Evolutionary conservation across 2,797 vertebrate genomes (phyloP).

Genomic region (Garrulus glandarius): DNA sequence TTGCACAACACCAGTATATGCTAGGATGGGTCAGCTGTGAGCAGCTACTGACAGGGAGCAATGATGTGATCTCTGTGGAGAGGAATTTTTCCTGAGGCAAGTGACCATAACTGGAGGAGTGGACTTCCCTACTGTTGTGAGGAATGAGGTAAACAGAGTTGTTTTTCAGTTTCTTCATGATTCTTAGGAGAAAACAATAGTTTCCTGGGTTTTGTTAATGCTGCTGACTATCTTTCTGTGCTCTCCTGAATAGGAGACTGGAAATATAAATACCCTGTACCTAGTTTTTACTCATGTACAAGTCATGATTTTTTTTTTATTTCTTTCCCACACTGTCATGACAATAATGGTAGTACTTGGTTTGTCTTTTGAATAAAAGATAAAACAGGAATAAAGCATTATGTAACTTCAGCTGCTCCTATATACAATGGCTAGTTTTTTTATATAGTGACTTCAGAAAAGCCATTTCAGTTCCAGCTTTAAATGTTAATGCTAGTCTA

Average conservation of each 20-base stretch:
- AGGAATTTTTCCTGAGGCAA: background rate
- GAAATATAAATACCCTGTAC: background rate
- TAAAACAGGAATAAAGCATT: background rate
- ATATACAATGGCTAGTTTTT: background rate
- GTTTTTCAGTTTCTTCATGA: background rate
- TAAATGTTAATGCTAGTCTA: background rate
- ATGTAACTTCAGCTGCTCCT: background rate
- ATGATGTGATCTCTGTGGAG: background rate
- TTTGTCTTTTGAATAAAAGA: background rate
- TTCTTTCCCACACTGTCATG: background rate
- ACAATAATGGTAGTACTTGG: background rate
- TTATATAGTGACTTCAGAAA: background rate
- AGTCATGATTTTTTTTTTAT: rapidly evolving
- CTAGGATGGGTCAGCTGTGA: background rate
- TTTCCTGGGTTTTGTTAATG: background rate
- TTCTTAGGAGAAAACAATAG: background rate
- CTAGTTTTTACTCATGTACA: background rate
- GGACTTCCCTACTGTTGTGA: background rate
- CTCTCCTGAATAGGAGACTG: background rate
- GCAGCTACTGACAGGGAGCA: background rate
- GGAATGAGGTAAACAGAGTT: background rate
- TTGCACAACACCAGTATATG: background rate
- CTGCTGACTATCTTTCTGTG: background rate
- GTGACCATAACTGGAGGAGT: background rate
- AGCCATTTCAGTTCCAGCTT: background rate